Conservation (phyloP, 2,888 invertebrate species). For the Lissonota sp. region DNA sequence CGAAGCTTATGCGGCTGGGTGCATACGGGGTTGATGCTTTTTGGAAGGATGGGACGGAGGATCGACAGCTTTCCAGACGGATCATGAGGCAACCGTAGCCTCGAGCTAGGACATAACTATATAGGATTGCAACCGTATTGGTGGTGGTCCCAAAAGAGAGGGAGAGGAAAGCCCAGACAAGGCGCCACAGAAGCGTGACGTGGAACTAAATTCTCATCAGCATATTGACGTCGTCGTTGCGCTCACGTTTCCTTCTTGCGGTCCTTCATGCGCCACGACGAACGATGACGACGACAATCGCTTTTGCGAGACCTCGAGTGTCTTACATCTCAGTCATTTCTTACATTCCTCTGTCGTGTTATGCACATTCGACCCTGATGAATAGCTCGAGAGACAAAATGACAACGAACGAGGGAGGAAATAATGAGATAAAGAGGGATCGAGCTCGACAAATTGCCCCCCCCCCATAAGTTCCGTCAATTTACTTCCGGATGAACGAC, state of each 20-base stretch:
- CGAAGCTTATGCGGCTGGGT: constrained; percentile 50
- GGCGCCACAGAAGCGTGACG: constrained; percentile 69
- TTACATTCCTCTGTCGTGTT: constrained; percentile 3
- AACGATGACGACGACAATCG: constrained; percentile 45
- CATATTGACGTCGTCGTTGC: constrained; percentile 71
- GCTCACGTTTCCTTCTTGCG: constrained; percentile 55
- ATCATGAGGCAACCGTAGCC: constrained; percentile 32
- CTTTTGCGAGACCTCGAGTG: constrained; percentile 27
- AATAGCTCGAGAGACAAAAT: constrained; percentile 16
- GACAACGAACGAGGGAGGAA: not conserved
- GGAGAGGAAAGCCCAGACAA: constrained; percentile 47
- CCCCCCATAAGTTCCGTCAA: constrained; percentile 13
- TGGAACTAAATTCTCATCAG: constrained; percentile 76
- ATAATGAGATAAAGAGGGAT: not conserved
- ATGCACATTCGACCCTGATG: constrained; percentile 7
- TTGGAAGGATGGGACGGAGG: constrained; percentile 38
- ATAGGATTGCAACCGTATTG: not conserved
- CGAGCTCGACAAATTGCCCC: constrained; percentile 25
- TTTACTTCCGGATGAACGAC: constrained; percentile 24
- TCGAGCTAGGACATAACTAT: constrained; percentile 29
- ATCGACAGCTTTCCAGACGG: constrained; percentile 52
- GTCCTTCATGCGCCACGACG: constrained; percentile 39
- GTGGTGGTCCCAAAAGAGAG: not conserved
- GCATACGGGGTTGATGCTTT: constrained; percentile 29
- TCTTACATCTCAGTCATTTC: constrained; percentile 30